Evolutionary conservation across 2,797 vertebrate species (phyloP), one percentile per base, ranked within the genome.

Genomic region (Molossus alvarezi): DNA sequence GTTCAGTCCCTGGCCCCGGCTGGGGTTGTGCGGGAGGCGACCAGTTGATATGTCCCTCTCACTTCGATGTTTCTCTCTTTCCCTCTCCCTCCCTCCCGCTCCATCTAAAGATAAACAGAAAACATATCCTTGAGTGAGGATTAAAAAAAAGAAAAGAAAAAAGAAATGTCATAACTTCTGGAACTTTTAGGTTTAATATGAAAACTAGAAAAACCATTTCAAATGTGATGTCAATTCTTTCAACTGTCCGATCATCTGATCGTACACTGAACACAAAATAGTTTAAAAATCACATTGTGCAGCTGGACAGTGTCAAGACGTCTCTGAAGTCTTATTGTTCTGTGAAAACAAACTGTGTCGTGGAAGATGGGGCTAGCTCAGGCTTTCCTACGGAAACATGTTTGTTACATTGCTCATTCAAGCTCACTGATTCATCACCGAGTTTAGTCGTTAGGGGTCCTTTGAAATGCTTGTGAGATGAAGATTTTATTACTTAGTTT

Each of bases 401-500:
- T 95, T 96, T 94, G 79, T 94, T 88, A 88, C 67, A 96, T 88
- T 92, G 57, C 37, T 95, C 71, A 82, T 90, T 97, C 90, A 81
- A 94, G 84, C 17, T 87, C 62, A 80, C 84, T 51, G 89, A 96
- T 95, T 96, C 94, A 95, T 96, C 89, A 96, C 58, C 37, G 91
- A 91, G 86, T 95, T 92, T 67, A 85, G 90, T 82, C 90, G 94
- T 65, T 83, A 76, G 9, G 64, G 14, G 79, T 91, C 58, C 87
- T 96, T 97, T 97, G 95, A 96, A 95, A 77, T 95, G 79, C 25
- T 72, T 86, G 55, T 93, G 94, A 97, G 95, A 95, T 87, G 81
- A 98, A 17, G 72, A 77, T 71, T 93, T 96, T 95, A 95, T 95
- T 97, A 98, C 51, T 98, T 95, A 98, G 73, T 98, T 98, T 97